Conservation (phyloP, 2,888 invertebrate species). For the Metopia argyrocephala region DNA sequence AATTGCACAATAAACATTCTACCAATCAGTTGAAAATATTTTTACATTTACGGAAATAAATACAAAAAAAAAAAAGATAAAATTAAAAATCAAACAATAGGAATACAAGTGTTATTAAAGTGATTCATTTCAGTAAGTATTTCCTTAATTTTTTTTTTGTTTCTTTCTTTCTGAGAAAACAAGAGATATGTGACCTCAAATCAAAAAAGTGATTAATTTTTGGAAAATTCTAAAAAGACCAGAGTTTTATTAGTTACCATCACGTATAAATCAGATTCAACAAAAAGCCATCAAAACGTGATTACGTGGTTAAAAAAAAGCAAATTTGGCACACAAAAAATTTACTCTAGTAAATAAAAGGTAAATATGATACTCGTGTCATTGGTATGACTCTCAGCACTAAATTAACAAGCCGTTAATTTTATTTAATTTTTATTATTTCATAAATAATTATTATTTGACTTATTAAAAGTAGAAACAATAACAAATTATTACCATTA, state of each 20-base stretch:
- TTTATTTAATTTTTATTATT: not conserved
- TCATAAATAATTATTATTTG: not conserved
- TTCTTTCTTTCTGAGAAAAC: not conserved
- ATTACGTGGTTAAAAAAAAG: not conserved
- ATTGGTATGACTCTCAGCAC: not conserved
- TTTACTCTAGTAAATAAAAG: not conserved
- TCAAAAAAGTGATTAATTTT: slow-evolving; percentile 40
- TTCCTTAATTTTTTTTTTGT: slow-evolving; percentile 32
- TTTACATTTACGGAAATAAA: slow-evolving; percentile 44
- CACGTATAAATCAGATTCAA: no score
- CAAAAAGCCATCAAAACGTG: no score
- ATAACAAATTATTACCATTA: not conserved
- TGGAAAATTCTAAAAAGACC: not conserved
- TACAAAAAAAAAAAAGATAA: not conserved
- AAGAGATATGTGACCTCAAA: not conserved
- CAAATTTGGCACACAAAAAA: not conserved
- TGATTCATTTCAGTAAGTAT: slow-evolving; percentile 39
- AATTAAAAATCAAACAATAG: slow-evolving; percentile 11
- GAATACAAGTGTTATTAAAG: not conserved
- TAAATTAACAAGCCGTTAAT: not conserved
- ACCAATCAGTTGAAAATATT: not conserved
- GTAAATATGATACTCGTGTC: not conserved
- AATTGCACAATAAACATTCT: slow-evolving; percentile 29
- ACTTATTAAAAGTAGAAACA: not conserved
- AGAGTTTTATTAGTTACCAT: not conserved